Evolutionary conservation across 2,113 vertebrate genomes (phyloP), one percentile per base, ranked within the genome.

Genomic region (Dolichallabes microphthalmus): DNA sequence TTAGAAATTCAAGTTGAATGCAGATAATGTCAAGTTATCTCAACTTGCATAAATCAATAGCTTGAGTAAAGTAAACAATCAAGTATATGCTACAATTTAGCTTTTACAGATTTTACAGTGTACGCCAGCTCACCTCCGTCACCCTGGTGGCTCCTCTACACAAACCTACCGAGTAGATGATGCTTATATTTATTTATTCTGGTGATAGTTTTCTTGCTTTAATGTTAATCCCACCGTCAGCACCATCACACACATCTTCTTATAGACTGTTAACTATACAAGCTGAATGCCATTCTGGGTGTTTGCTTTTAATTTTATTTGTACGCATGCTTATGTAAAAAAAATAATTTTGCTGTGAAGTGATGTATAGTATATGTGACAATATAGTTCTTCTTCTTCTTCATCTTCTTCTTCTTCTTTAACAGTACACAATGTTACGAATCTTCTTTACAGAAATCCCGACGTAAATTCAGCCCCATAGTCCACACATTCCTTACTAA

Each of bases 101-200:
- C n/a, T n/a, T n/a, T n/a, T n/a, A n/a, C n/a, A n/a, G n/a, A n/a
- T n/a, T n/a, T n/a, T n/a, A n/a, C n/a, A n/a, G n/a, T n/a, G n/a
- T n/a, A 20, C 17, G 11, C 35, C 10, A 19, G 15, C 32, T 79
- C 76, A 35, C 30, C 55, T 14, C 25, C 12, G 58, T 76, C 58
- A 27, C 73, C 55, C 82, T 39, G 50, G 61, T 78, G 73, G 57
- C 50, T n/a, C 50, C 27, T 55, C 20, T 64, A 61, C 39, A 83
- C 39, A 52, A 15, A 4, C 25, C 8, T 50, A 55, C 2, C 7
- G 3, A 58, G 17, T 13, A 22, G 53, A 78, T 4, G 1, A 22
- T 30, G 30, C 32, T 52, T 0, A 57, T 19, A 11, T 19, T 32
- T 4, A 19, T 57, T 77, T 35, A 20, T 79, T 60, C 30, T 53